Evolutionary conservation across 2,797 vertebrate genomes (phyloP).

Genomic region (Chrysocyon brachyurus): DNA sequence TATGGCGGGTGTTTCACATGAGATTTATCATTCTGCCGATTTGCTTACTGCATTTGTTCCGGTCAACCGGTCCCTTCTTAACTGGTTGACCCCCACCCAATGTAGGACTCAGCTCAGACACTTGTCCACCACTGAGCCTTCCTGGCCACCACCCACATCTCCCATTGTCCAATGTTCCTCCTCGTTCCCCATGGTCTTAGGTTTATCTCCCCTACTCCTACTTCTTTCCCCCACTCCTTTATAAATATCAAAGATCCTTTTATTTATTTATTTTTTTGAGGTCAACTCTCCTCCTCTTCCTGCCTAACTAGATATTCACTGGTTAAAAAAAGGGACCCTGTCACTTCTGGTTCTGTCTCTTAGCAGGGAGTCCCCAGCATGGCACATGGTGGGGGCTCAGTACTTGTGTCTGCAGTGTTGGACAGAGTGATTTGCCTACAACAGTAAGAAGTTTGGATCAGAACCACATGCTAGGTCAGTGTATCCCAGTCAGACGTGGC

Average conservation of each 20-base stretch:
- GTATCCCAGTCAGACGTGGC: not conserved
- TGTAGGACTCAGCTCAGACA: not conserved
- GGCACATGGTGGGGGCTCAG: fast-evolving
- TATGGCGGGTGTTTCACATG: fast-evolving
- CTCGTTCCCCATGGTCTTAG: fast-evolving
- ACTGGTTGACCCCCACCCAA: fast-evolving
- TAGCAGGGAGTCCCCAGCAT: fast-evolving
- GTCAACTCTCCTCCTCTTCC: not conserved
- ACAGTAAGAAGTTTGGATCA: too few species aligned
- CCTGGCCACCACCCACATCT: fast-evolving
- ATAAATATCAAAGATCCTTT: not conserved
- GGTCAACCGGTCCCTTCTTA: fast-evolving
- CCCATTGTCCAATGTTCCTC: fast-evolving
- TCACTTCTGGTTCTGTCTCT: not conserved
- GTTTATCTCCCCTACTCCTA: too few species aligned
- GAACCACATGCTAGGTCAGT: not conserved
- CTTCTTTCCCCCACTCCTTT: not conserved
- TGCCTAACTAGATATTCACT: not conserved
- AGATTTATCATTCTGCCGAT: not conserved
- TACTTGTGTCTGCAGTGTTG: fast-evolving
- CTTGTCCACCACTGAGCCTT: fast-evolving
- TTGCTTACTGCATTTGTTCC: fast-evolving
- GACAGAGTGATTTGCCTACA: not conserved
- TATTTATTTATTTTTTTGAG: not conserved
- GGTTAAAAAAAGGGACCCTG: not conserved